Base-by-base conservation (phyloP, 2,797 vertebrate species). In the Poeciliopsis turneri region DNA sequence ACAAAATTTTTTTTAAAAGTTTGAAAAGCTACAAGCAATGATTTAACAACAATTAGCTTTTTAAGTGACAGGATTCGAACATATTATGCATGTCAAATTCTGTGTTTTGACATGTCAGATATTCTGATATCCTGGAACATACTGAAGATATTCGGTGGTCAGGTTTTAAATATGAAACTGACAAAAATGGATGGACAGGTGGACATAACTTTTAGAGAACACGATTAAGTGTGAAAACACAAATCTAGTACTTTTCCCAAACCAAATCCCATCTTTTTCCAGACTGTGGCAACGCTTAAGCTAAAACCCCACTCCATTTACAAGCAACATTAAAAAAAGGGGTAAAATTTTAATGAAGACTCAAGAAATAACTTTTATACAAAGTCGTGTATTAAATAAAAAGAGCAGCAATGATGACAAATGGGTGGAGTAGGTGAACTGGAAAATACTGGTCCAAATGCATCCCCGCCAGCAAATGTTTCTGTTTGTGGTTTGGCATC, bases 371-470 rank as follows among this genome's bases (percentile, higher is more conserved):
- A 57, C 71, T 69, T 81, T 82, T 61, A 76, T 25, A 75, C 25
- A 61, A 43, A 76, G 53, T 72, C 36, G 78, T 82, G 84, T 66
- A 66, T 87, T 84, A 85, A 55, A 81, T 51, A 86, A 87, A 73
- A 12, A 79, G 49, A 88, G 70, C 74, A 82, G 81, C 55, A 76
- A 71, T 84, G 77, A 88, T 55, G 69, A 68, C 39, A 72, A 75
- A 59, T 7, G 30, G 2, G 0, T 36, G 53, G 43, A 5, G 68
- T 76, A 86, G 88, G 82, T 88, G 90, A 91, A 89, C 66, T 87
- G 88, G 88, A 92, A 92, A 86, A 84, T 80, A 87, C 80, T 43
- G 76, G 71, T 88, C 68, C 72, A 87, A 93, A 91, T 88, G 86
- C 74, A 83, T 78, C 71, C 72, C 76, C 85, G 76, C 79, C 85